phyloP scores from a whole-genome alignment of 2,888 invertebrate species.

The Lobophora halterata region DNA sequence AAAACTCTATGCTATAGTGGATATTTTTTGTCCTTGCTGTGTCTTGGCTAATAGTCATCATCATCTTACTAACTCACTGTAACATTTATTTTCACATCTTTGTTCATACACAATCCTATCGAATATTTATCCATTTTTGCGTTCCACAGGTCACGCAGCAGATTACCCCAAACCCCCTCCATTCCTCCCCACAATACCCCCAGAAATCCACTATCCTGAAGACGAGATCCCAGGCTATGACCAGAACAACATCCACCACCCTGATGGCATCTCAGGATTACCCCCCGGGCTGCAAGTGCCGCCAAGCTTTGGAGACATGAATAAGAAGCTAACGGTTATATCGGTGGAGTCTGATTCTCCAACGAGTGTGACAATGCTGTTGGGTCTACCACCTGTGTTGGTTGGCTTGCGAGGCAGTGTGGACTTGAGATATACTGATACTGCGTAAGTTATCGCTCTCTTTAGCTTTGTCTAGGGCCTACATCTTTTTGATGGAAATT shows the following conservation, averaged over 20 bases:
- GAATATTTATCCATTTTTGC: conserved; percentile 35
- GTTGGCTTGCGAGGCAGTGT: conserved; percentile 94
- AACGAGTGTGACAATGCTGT: conserved; percentile 89
- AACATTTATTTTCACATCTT: too few species aligned
- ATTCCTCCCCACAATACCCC: conserved; percentile 73
- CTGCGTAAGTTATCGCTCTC: conserved; percentile 78
- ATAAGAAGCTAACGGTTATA: conserved; percentile 75
- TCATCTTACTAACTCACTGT: conserved; percentile 8
- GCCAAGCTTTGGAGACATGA: conserved; percentile 57
- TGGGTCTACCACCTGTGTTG: conserved; percentile 89
- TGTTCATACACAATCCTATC: too few species aligned
- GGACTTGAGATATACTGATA: conserved; percentile 91
- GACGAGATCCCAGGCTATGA: conserved; percentile 61
- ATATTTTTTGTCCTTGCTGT: background rate
- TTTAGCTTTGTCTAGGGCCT: background rate
- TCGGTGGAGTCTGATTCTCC: conserved; percentile 88
- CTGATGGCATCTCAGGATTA: conserved; percentile 44
- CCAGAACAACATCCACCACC: conserved; percentile 61
- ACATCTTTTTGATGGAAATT: too few species aligned
- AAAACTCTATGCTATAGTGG: background rate
- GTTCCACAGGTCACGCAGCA: conserved; percentile 53
- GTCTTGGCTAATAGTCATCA: conserved; percentile 12
- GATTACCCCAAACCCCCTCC: conserved; percentile 42
- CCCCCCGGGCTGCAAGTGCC: conserved; percentile 54
- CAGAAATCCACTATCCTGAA: conserved; percentile 60